Evolutionary conservation across 2,113 vertebrate genomes (phyloP), one percentile per base, ranked within the genome.

Genomic region (Salminus brasiliensis): DNA sequence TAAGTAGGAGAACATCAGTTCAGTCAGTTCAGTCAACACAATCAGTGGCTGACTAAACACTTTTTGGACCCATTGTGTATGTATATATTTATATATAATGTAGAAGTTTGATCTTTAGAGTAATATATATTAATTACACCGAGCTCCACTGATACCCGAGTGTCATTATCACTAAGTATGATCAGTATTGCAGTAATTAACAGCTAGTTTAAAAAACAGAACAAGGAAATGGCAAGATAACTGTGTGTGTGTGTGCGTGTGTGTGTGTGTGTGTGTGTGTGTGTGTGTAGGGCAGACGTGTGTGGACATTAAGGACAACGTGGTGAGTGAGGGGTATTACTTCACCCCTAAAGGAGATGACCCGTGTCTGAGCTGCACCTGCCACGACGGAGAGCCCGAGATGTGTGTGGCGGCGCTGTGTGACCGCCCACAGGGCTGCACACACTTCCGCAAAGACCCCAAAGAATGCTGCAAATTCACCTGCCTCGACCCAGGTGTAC

Each of bases 391-490:
- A 0, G 98, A 99, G 80, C 95, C 97, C 0, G 98, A 99, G 91
- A 98, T 98, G 97, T 99, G 98, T 0, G 97, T 99, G 78, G 98
- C 98, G 0, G 98, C 98, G 0, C 84, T 99, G 80, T 99, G 98
- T 0, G 97, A 98, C 84, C 91, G 97, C 49, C 98, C 98, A 0
- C 97, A 99, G 89, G 95, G 95, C 4, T 99, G 98, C 76, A 95
- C 96, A 88, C 96, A 98, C 81, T 99, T 97, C 67, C 95, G 94
- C 18, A 99, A 98, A 85, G 98, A 99, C 83, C 97, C 98, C 3
- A 97, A 96, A 85, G 97, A 98, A 85, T 99, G 98, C 94, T 99
- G 98, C 95, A 99, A 97, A 84, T 99, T 99, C 83, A 97, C 96
- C 29, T 99, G 97, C 59, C 91, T 97, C 32, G 98, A 99, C 88